Evolutionary conservation across 2,113 vertebrate genomes (phyloP), one percentile per base, ranked within the genome.

Genomic region (Clarias macrocephalus): DNA sequence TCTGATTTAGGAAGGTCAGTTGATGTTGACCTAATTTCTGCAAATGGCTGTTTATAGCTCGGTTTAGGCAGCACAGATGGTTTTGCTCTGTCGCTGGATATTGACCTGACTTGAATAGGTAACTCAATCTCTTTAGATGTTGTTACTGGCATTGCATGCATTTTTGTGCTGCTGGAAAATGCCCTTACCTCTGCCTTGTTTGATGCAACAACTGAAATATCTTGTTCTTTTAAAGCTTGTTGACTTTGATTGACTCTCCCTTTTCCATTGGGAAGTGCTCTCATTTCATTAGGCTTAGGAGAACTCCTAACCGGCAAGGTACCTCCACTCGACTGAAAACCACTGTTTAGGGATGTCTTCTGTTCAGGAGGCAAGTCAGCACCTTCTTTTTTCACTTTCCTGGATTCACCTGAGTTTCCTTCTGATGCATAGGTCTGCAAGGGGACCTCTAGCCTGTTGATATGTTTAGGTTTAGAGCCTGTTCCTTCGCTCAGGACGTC

Each of bases 361-460:
- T 28, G 86, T 72, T 73, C 68, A 86, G 37, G 77, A 84, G 42
- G 77, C 28, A 66, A 33, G 30, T 30, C 28, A 70, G 62, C 88
- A 89, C 37, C 88, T 92, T 84, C 90, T 89, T 37, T 92, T 90
- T 85, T 88, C 10, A 33, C 12, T 77, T 77, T 93, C 23, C 88
- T 90, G 56, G 88, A 75, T 83, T 92, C 92, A 11, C n/a, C 57
- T 16, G 9, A 62, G 80, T 63, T 62, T 15, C 25, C 89, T 6
- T 94, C 93, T 85, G 90, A 86, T 59, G 66, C 28, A 11, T 72
- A 57, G 0, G 79, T 93, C 87, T 94, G 95, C 66, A 96, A 90
- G 10, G 95, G 95, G 42, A 96, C 92, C 89, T 95, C 93, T 28
- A 96, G 79, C 75, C 88, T 93, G 83, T 96, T 96, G 15, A 96